Percentiles rank a stretch among this genome's conserved stretches.
Evolutionary conservation across 2,888 invertebrate genomes (phyloP).

Genomic region (Schizotus pectinicornis): DNA sequence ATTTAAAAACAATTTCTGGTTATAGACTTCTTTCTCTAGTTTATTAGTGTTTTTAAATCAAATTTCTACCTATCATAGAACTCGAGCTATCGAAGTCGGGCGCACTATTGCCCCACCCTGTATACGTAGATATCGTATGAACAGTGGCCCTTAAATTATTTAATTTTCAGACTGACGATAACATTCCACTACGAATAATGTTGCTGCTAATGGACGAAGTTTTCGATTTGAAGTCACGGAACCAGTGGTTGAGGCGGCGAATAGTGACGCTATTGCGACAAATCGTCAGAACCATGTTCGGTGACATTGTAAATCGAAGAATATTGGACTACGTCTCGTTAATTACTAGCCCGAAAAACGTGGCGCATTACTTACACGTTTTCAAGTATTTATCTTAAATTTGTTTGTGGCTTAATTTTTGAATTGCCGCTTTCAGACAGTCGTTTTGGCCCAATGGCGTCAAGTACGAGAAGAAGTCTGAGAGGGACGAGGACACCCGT

Average conservation of each 20-base stretch:
- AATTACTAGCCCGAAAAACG: constrained; percentile 85
- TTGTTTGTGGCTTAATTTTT: background rate
- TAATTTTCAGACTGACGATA: constrained; percentile 65
- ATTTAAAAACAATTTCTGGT: no score
- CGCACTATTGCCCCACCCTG: no score
- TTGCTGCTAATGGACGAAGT: constrained; percentile 83
- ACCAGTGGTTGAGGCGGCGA: constrained; percentile 80
- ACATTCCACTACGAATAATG: constrained; percentile 82
- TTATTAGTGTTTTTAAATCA: no score
- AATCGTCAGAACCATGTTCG: constrained; percentile 80
- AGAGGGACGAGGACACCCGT: constrained; percentile 55
- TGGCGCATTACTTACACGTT: constrained; percentile 83
- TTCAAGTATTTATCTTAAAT: constrained; percentile 77
- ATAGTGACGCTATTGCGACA: constrained; percentile 78
- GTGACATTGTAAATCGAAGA: constrained; percentile 83
- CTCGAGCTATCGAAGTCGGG: no score
- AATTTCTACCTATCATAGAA: no score
- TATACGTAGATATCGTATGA: no score
- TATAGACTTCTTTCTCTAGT: no score
- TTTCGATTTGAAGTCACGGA: constrained; percentile 80
- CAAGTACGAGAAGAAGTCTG: constrained; percentile 51
- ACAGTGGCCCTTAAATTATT: no score
- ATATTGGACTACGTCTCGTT: constrained; percentile 88
- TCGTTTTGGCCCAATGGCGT: constrained; percentile 68
- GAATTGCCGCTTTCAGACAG: constrained; percentile 56